These are phyloP conservation scores for Celastrina argiolus DNA, from an alignment of 2,888 invertebrate genomes.

Conservation along the genomic window DNA sequence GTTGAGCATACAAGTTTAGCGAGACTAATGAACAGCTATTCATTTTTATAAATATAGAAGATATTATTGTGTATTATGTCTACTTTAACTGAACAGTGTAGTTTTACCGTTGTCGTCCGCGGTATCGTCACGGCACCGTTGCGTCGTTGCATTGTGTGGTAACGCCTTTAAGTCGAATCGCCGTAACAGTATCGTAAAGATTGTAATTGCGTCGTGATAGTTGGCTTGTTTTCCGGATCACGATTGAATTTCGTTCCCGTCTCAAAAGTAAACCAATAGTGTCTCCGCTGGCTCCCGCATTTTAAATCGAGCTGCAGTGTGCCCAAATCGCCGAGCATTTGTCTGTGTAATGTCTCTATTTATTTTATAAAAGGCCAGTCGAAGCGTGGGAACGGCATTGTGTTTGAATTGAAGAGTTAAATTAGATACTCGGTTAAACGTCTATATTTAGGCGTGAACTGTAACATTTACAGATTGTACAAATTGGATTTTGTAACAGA, in stretches of 20 bases:
- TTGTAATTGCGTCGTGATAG: slow-evolving; percentile 1
- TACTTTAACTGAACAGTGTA: no score
- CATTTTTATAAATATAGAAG: no score
- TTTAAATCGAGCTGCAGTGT: slow-evolving; percentile 41
- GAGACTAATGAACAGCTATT: no score
- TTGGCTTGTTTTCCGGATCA: slow-evolving; percentile 11
- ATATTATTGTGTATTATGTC: no score
- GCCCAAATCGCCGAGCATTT: slow-evolving; percentile 58
- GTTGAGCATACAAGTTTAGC: no score
- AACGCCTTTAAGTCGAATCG: background rate
- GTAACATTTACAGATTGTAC: slow-evolving; percentile 14
- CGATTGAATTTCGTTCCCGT: background rate
- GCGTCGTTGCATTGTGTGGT: background rate
- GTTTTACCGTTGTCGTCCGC: no score
- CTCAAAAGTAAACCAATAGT: slow-evolving; percentile 6
- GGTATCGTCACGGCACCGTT: background rate
- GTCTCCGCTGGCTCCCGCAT: slow-evolving; percentile 22
- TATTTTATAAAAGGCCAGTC: slow-evolving; percentile 52
- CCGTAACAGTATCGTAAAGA: background rate
- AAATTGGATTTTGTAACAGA: slow-evolving; percentile 18
- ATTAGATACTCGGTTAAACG: slow-evolving; percentile 27
- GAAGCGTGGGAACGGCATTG: slow-evolving; percentile 37
- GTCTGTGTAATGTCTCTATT: slow-evolving; percentile 62
- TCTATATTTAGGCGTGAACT: slow-evolving; percentile 16
- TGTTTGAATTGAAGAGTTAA: slow-evolving; percentile 33